A percentile compares a stretch with the other conserved stretches of the same genome.
phyloP scores from a whole-genome alignment of 1,140 invertebrate species.

The Manduca sexta region DNA sequence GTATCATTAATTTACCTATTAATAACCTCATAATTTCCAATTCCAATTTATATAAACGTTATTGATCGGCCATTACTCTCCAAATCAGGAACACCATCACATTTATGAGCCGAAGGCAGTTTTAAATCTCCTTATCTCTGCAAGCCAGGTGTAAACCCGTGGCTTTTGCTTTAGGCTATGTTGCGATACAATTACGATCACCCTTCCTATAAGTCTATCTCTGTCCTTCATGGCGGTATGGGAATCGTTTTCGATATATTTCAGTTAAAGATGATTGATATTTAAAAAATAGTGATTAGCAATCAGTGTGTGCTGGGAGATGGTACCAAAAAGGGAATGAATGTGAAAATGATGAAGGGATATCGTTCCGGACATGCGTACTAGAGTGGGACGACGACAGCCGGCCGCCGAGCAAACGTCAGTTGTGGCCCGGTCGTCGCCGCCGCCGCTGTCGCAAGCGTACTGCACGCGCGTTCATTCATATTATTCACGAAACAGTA shows the following conservation, averaged over 20 bases:
- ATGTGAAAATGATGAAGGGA: conserved; percentile 46
- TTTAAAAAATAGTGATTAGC: conserved; percentile 5
- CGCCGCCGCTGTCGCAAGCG: conserved; percentile 24
- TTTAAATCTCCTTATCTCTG: conserved; percentile 35
- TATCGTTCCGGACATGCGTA: conserved; percentile 63
- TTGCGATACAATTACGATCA: conserved; percentile 40
- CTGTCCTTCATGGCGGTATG: conserved; percentile 16
- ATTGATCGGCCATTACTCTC: too few relatives aligned
- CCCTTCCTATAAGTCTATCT: conserved; percentile 34
- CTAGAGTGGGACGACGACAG: conserved; percentile 53
- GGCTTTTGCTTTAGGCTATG: conserved; percentile 27
- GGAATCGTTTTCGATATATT: neutral
- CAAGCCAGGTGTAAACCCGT: conserved; percentile 44
- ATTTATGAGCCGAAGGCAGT: conserved; percentile 20
- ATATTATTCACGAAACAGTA: conserved; percentile 31
- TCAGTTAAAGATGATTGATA: conserved; percentile 5
- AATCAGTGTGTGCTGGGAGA: conserved; percentile 16
- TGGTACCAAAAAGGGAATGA: conserved; percentile 35
- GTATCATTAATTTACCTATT: too few relatives aligned
- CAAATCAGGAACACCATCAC: neutral
- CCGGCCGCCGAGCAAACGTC: conserved; percentile 36
- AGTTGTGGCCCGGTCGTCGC: conserved; percentile 49
- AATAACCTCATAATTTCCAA: too few relatives aligned
- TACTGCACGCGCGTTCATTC: conserved; percentile 4
- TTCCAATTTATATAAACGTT: too few relatives aligned